Conservation (phyloP, 2,888 invertebrate genomes). For the Dasysyrphus albostriatus region DNA sequence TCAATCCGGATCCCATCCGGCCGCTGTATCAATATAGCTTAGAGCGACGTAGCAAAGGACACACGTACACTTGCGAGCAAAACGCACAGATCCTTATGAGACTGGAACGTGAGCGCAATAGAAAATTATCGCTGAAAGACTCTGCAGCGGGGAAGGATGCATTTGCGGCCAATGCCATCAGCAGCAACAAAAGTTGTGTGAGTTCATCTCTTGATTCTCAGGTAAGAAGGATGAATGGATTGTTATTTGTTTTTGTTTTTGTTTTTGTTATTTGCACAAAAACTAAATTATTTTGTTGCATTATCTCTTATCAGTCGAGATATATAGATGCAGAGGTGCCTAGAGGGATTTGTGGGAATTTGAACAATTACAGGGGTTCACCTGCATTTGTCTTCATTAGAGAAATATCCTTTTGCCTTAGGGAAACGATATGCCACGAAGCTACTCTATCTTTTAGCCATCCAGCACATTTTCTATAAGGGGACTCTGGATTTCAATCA, state of each 20-base stretch:
- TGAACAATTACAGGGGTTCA: slow-evolving; percentile 46
- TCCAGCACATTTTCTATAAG: background rate
- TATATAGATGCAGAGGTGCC: background rate
- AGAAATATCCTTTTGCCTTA: slow-evolving; percentile 8
- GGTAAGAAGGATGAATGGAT: slow-evolving; percentile 75
- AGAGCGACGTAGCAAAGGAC: slow-evolving; percentile 84
- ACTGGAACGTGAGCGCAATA: slow-evolving; percentile 83
- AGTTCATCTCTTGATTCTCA: slow-evolving; percentile 76
- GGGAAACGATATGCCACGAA: background rate
- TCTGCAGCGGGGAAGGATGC: slow-evolving; percentile 58
- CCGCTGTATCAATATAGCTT: slow-evolving; percentile 84
- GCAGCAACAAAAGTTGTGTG: slow-evolving; percentile 64
- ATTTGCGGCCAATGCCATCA: slow-evolving; percentile 4
- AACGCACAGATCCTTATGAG: slow-evolving; percentile 84
- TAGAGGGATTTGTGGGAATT: slow-evolving; percentile 15
- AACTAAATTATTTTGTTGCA: background rate
- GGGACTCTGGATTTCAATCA: background rate
- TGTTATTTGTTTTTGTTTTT: background rate
- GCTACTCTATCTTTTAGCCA: background rate
- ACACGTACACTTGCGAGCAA: slow-evolving; percentile 85
- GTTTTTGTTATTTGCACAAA: background rate
- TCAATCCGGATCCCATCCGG: slow-evolving; percentile 82
- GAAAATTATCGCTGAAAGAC: slow-evolving; percentile 79
- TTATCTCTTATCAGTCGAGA: background rate
- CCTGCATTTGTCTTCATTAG: slow-evolving; percentile 65